Evolutionary conservation across 1,140 invertebrate species (phyloP).

Genomic region (Drosophila repleta): DNA sequence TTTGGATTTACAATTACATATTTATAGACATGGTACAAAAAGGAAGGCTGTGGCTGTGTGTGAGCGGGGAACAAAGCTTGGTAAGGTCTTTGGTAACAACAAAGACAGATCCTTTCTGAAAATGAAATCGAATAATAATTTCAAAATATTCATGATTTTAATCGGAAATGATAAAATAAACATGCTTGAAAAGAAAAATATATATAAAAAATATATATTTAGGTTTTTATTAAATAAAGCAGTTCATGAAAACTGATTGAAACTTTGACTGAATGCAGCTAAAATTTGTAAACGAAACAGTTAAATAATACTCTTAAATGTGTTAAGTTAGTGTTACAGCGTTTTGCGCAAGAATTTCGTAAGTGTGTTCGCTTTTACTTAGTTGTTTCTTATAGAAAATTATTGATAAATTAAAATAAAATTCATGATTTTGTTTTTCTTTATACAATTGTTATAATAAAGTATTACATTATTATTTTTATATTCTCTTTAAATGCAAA

Average conservation of each 20-base stretch:
- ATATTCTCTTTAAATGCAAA: slow-evolving; percentile 64
- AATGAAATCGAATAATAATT: slow-evolving; percentile 5
- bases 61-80: slow-evolving; percentile 8
- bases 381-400: slow-evolving; percentile 63
- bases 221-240: slow-evolving; percentile 70
- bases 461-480: slow-evolving; percentile 36
- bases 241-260: slow-evolving; percentile 61
- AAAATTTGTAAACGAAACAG: slow-evolving; percentile 51
- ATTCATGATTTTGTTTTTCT: slow-evolving; percentile 48
- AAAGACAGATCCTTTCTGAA: slow-evolving; percentile 35
- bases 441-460: slow-evolving; percentile 60
- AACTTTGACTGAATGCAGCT: slow-evolving; percentile 63
- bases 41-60: slow-evolving; percentile 6
- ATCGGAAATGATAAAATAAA: slow-evolving; percentile 21
- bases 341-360: slow-evolving; percentile 42
- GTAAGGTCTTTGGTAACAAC: slow-evolving; percentile 11
- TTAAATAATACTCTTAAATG: slow-evolving; percentile 62
- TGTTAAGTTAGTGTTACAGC: slow-evolving; percentile 55
- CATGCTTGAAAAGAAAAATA: slow-evolving; percentile 22
- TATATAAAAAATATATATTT: slow-evolving; percentile 51
- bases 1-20: slow-evolving; percentile 54
- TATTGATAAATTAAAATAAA: slow-evolving; percentile 37
- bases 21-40: slow-evolving; percentile 49
- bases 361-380: slow-evolving; percentile 16
- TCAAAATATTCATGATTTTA: not conserved